These are phyloP conservation scores for Python bivittatus DNA, from an alignment of 2,113 vertebrate genomes.

Conservation along the genomic window DNA sequence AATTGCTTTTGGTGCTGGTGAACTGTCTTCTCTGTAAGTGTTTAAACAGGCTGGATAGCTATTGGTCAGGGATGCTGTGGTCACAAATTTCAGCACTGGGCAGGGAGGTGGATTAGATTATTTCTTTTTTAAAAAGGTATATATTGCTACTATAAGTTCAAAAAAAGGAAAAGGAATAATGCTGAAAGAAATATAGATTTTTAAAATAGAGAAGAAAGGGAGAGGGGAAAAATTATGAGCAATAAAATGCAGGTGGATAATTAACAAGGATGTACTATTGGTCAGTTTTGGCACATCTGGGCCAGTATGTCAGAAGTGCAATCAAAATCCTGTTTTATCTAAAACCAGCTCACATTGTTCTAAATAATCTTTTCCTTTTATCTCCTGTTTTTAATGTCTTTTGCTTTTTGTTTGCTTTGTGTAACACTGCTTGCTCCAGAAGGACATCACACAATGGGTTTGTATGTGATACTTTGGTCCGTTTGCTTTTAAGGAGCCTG, in stretches of 20 bases:
- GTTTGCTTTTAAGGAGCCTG: background rate
- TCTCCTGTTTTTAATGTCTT: background rate
- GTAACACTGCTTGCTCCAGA: background rate
- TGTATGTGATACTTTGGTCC: background rate
- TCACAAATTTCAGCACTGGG: background rate
- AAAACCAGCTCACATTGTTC: background rate
- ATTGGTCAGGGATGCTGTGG: background rate
- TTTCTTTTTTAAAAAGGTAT: background rate
- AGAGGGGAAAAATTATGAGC: background rate
- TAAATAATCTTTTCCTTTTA: background rate
- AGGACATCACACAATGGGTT: background rate
- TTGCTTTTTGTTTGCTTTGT: background rate
- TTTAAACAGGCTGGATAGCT: background rate
- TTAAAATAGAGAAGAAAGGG: background rate
- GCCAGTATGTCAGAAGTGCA: background rate
- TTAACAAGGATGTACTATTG: background rate
- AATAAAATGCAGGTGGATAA: background rate
- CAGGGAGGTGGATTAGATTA: background rate
- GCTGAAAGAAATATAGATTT: background rate
- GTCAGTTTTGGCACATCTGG: background rate
- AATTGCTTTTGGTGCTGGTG: background rate
- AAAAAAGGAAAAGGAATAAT: background rate
- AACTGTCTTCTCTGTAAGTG: background rate
- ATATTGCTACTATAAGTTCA: background rate
- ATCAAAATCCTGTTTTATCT: background rate